Conservation (phyloP, 2,113 vertebrate species). For the Chlamydotis undulata region DNA sequence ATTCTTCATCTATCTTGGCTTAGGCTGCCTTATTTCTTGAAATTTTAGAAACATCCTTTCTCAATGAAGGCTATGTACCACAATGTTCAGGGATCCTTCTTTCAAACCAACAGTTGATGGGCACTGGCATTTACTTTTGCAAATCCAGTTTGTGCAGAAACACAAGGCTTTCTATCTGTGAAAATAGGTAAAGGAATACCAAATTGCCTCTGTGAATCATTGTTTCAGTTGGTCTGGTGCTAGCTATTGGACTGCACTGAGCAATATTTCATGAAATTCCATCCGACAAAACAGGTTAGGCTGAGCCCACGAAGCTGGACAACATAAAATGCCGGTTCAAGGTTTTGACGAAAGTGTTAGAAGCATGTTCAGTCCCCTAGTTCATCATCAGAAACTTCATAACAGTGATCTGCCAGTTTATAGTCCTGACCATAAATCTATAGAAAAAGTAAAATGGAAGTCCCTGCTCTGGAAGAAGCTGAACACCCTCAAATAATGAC, state of each 20-base stretch:
- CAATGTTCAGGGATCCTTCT: not conserved
- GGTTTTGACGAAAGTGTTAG: not conserved
- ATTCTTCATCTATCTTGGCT: not conserved
- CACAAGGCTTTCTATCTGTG: not conserved
- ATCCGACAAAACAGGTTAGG: not conserved
- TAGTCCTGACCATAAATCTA: not conserved
- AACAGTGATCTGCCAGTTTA: not conserved
- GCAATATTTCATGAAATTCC: not conserved
- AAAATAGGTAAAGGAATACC: not conserved
- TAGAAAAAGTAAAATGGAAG: not conserved
- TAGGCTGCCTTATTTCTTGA: not conserved
- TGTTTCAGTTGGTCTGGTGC: not conserved
- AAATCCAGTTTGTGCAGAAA: not conserved
- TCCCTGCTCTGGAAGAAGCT: not conserved
- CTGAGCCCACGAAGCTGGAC: not conserved
- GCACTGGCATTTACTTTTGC: not conserved
- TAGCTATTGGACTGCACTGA: not conserved
- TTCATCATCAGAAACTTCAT: not conserved
- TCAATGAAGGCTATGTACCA: not conserved
- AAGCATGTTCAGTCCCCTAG: not conserved
- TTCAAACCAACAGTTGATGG: not conserved
- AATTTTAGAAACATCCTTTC: not conserved
- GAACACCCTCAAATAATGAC: not conserved
- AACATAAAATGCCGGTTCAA: not conserved
- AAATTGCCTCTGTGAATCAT: not conserved